Evolutionary conservation across 2,888 invertebrate species (phyloP).

Genomic region (Steromphala cineraria): DNA sequence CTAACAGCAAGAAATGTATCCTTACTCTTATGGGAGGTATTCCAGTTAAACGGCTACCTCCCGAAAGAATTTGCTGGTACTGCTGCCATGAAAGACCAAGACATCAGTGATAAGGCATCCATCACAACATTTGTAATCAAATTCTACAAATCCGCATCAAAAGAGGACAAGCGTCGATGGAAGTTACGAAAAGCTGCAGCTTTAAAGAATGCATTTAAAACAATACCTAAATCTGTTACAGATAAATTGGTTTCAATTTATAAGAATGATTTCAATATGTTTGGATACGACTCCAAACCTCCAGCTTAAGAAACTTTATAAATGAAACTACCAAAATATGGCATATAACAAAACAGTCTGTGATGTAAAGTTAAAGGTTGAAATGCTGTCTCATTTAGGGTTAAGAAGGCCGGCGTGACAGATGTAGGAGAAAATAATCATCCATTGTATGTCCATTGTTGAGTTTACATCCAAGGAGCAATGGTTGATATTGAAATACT

Average conservation of each 20-base stretch:
- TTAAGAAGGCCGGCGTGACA: too few relatives aligned
- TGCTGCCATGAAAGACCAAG: background rate
- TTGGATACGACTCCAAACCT: conserved; percentile 44
- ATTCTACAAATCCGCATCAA: conserved; percentile 4
- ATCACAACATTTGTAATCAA: conserved; percentile 19
- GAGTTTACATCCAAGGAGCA: too few relatives aligned
- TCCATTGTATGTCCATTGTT: too few relatives aligned
- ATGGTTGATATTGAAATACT: too few relatives aligned
- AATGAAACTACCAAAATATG: too few relatives aligned
- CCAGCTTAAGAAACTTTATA: too few relatives aligned
- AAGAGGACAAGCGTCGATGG: conserved; percentile 26
- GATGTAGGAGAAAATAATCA: too few relatives aligned
- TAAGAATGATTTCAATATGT: conserved; percentile 39
- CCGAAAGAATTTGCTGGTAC: background rate
- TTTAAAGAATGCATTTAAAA: conserved; percentile 33
- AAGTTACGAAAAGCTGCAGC: conserved; percentile 30
- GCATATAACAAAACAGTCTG: too few relatives aligned
- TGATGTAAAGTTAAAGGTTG: too few relatives aligned
- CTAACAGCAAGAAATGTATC: background rate
- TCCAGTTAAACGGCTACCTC: conserved; percentile 14
- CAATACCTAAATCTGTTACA: conserved; percentile 29
- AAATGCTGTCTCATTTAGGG: too few relatives aligned
- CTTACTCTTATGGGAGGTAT: background rate
- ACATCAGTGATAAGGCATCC: background rate
- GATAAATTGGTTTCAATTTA: conserved; percentile 30